Percentiles rank a stretch among this genome's conserved stretches.
Evolutionary conservation across 2,888 invertebrate genomes (phyloP).

Genomic region (Atrina japonica): DNA sequence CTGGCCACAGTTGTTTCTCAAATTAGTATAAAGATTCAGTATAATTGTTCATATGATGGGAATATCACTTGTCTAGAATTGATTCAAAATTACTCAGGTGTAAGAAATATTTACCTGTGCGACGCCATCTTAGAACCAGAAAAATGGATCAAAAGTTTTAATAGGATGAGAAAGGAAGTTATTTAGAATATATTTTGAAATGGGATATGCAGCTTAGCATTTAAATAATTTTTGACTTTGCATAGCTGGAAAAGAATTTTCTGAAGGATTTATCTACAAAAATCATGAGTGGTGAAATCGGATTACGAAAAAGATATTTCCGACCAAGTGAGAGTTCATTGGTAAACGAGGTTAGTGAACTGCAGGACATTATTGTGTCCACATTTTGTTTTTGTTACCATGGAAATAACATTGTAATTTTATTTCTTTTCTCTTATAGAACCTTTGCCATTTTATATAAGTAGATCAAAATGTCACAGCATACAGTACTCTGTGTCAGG

Average conservation of each 20-base stretch:
- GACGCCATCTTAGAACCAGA: constrained; percentile 10
- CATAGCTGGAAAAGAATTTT: background rate
- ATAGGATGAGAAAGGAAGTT: no score
- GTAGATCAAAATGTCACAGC: no score
- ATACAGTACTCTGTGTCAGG: no score
- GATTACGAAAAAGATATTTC: constrained; percentile 21
- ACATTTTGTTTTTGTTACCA: no score
- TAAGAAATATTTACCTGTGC: constrained; percentile 4
- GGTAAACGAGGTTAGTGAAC: background rate
- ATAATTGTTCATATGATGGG: background rate
- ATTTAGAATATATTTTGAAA: no score
- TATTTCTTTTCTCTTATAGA: no score
- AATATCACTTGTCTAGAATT: constrained; percentile 1
- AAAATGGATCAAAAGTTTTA: constrained; percentile 2
- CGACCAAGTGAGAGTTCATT: constrained; percentile 19
- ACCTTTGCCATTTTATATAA: no score
- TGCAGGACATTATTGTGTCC: no score
- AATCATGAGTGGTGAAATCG: constrained; percentile 17
- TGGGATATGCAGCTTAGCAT: no score
- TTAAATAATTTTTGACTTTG: background rate
- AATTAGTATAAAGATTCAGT: background rate
- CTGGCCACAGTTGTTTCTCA: constrained; percentile 3
- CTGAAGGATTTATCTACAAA: no score
- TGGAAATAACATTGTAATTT: no score
- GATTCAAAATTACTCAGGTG: constrained; percentile 2